Conservation (phyloP, 1,140 invertebrate genomes). For the Helicorthomorpha holstii region DNA sequence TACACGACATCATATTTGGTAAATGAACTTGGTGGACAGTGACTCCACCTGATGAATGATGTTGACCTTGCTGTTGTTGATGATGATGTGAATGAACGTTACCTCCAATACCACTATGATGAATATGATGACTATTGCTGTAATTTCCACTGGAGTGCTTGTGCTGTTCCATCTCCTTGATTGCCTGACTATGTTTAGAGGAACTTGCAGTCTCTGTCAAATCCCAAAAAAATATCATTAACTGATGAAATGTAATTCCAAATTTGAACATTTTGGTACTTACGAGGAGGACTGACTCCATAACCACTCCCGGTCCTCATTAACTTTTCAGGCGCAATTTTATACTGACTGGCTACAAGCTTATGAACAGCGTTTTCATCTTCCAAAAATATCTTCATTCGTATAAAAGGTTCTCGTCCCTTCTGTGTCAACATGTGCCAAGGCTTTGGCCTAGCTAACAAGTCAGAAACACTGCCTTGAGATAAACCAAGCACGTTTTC, state of each 20-base stretch:
- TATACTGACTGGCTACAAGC: slow-evolving; percentile 89
- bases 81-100: slow-evolving; percentile 30
- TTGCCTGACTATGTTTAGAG: slow-evolving; percentile 20
- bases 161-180: slow-evolving; percentile 1
- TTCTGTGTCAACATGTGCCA: slow-evolving; percentile 97
- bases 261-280: too few relatives aligned
- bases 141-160: not conserved
- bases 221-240: not conserved
- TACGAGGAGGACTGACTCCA: slow-evolving; percentile 33
- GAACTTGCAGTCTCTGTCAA: not conserved
- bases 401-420: slow-evolving; percentile 87
- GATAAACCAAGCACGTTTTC: slow-evolving; percentile 93
- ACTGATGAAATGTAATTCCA: too few relatives aligned
- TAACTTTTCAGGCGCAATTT: slow-evolving; percentile 87
- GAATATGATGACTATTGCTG: slow-evolving; percentile 25
- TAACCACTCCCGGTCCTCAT: slow-evolving; percentile 79
- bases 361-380: slow-evolving; percentile 94
- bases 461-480: slow-evolving; percentile 86
- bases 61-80: slow-evolving; percentile 23
- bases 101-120: slow-evolving; percentile 39
- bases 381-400: slow-evolving; percentile 96
- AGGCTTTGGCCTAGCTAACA: slow-evolving; percentile 83
- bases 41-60: slow-evolving; percentile 11
- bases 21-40: slow-evolving; percentile 21
- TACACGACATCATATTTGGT: slow-evolving; percentile 11